Percentiles rank a stretch among this genome's conserved stretches.
phyloP scores from a whole-genome alignment of 2,113 vertebrate species.

The Semicossyphus pulcher region DNA sequence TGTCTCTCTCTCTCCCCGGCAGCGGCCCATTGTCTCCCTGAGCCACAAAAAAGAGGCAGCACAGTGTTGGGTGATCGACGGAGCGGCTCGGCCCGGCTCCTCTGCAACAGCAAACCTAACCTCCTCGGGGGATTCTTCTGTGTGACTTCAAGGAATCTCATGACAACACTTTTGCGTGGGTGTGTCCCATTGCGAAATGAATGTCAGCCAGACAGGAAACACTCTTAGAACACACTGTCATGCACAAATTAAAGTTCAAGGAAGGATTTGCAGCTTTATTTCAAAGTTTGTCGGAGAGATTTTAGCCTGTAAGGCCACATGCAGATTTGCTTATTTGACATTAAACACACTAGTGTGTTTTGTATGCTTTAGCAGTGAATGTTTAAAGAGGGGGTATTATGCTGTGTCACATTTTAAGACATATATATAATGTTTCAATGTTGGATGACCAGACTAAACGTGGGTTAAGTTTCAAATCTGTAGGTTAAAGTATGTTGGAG shows the following conservation, averaged over 20 bases:
- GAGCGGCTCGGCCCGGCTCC: conserved; percentile 53
- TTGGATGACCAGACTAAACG: too few relatives aligned
- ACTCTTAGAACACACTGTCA: not conserved
- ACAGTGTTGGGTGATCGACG: conserved; percentile 71
- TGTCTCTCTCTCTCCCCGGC: conserved; percentile 68
- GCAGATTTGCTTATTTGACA: conserved; percentile 8
- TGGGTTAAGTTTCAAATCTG: too few relatives aligned
- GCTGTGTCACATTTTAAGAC: too few relatives aligned
- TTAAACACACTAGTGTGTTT: too few relatives aligned
- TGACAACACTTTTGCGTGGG: conserved; percentile 53
- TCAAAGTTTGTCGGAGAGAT: conserved; percentile 18
- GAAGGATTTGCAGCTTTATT: conserved; percentile 17
- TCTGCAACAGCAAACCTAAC: conserved; percentile 62
- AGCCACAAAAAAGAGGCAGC: conserved; percentile 77
- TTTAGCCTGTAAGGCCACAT: conserved; percentile 20
- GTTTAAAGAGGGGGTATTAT: too few relatives aligned
- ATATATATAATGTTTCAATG: too few relatives aligned
- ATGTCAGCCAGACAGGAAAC: conserved; percentile 12
- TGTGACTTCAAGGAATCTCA: conserved; percentile 62
- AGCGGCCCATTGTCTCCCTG: conserved; percentile 79
- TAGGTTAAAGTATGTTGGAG: too few relatives aligned
- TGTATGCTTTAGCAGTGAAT: too few relatives aligned
- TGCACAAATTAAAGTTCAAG: conserved; percentile 5
- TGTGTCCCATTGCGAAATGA: conserved; percentile 39
- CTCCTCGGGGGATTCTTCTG: conserved; percentile 55